These are phyloP conservation scores for Drosophila chauvacae DNA, from an alignment of 1,140 invertebrate species.

Conservation along the genomic window DNA sequence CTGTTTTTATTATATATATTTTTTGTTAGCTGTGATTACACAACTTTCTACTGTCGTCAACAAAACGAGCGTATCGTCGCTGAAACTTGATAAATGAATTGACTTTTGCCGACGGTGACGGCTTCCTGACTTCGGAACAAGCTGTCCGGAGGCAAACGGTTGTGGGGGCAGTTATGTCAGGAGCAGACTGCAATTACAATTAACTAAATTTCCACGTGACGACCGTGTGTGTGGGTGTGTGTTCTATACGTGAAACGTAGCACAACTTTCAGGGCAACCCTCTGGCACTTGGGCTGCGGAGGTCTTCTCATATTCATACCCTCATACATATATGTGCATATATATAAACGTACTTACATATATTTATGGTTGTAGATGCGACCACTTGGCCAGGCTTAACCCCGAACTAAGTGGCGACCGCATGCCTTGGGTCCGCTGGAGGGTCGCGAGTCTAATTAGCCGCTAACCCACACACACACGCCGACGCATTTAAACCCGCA, in stretches of 20 bases:
- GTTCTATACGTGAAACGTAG: conserved; percentile 12
- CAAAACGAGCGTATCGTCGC: conserved; percentile 8
- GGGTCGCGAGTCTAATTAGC: conserved; percentile 42
- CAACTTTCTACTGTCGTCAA: conserved; percentile 38
- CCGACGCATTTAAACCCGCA: conserved; percentile 7
- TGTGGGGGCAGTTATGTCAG: conserved; percentile 23
- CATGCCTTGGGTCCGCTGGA: conserved; percentile 16
- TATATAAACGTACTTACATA: neutral
- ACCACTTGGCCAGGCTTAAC: conserved; percentile 50
- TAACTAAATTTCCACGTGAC: conserved; percentile 28
- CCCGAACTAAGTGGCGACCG: conserved; percentile 33
- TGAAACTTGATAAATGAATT: conserved; percentile 45
- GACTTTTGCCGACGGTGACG: conserved; percentile 16
- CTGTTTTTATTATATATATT: neutral
- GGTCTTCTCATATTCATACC: conserved; percentile 29
- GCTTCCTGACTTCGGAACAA: conserved; percentile 8
- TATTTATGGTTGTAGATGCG: conserved; percentile 7
- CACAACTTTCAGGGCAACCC: conserved; percentile 35
- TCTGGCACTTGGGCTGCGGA: conserved; percentile 1
- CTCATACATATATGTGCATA: neutral
- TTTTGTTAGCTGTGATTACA: conserved; percentile 34
- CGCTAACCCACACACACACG: conserved; percentile 10
- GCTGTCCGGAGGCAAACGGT: conserved; percentile 5
- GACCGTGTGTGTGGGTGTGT: neutral
- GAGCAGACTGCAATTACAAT: conserved; percentile 39